Percentiles rank a stretch among this genome's conserved stretches.
Conservation (phyloP, 2,888 invertebrate genomes). For the Drosophila neotestacea region DNA sequence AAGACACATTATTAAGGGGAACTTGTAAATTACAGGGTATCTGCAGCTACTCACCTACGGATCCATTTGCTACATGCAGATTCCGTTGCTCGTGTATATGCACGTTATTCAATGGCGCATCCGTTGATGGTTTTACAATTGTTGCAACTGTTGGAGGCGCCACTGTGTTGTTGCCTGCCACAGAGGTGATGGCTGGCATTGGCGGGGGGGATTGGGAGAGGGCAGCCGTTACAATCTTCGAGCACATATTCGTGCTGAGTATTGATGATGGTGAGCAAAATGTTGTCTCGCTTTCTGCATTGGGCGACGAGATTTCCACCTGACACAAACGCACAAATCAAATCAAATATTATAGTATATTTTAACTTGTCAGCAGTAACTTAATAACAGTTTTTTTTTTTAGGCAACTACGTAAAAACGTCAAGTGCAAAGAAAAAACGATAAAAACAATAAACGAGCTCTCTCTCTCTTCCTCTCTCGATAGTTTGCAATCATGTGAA, state of each 20-base stretch:
- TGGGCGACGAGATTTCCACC: constrained; percentile 86
- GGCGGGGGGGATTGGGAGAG: constrained; percentile 73
- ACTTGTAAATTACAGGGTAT: neutral
- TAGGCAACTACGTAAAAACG: constrained; percentile 2
- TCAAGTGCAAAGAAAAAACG: constrained; percentile 30
- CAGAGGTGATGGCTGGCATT: constrained; percentile 68
- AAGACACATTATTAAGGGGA: no score
- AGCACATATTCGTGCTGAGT: constrained; percentile 85
- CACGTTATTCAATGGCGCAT: constrained; percentile 13
- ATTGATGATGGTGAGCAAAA: constrained; percentile 85
- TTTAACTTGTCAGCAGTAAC: constrained; percentile 15
- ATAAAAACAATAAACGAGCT: constrained; percentile 14
- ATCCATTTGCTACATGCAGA: constrained; percentile 39
- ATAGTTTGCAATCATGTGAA: constrained; percentile 15
- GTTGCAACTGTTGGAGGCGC: constrained; percentile 27
- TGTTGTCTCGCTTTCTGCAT: constrained; percentile 85
- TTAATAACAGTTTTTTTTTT: constrained; percentile 1
- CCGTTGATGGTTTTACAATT: constrained; percentile 8
- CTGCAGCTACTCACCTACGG: constrained; percentile 53
- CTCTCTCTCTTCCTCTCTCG: constrained; percentile 2
- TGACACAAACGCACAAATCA: constrained; percentile 41
- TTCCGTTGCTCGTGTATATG: constrained; percentile 43
- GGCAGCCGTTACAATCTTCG: constrained; percentile 84
- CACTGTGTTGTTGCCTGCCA: constrained; percentile 25
- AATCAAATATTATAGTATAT: constrained; percentile 7